Percentiles rank a stretch among this genome's conserved stretches.
phyloP scores from a whole-genome alignment of 1,140 invertebrate genomes.

The Bilobella aurantiaca region DNA sequence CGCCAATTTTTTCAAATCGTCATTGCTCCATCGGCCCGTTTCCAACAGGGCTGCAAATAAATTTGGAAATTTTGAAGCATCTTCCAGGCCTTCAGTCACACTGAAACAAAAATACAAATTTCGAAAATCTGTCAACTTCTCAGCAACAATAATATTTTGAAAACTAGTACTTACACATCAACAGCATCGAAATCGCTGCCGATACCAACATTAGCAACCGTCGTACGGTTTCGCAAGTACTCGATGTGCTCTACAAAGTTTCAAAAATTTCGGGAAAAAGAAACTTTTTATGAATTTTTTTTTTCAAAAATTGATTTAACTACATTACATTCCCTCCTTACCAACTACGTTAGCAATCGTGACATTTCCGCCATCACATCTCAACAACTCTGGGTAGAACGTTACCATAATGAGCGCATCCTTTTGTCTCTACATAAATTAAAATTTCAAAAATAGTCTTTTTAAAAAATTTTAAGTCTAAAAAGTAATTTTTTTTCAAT shows the following conservation, averaged over 20 bases:
- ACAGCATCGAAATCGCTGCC: constrained; percentile 41
- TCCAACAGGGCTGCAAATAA: constrained; percentile 42
- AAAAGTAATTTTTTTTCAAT: not conserved
- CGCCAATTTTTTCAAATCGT: constrained; percentile 44
- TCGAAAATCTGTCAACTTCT: not conserved
- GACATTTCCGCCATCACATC: constrained; percentile 39
- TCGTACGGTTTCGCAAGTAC: constrained; percentile 38
- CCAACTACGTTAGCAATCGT: constrained; percentile 43
- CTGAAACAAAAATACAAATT: no score
- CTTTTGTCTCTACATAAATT: constrained; percentile 40
- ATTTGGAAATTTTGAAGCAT: constrained; percentile 46
- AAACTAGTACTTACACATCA: constrained; percentile 37
- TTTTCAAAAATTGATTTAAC: no score
- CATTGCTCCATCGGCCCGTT: constrained; percentile 40
- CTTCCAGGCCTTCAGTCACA: constrained; percentile 43
- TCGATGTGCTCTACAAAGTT: constrained; percentile 44
- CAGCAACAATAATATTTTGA: not conserved
- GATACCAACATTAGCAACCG: constrained; percentile 42
- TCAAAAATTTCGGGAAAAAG: not conserved
- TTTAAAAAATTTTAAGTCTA: not conserved
- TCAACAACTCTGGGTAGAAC: constrained; percentile 42
- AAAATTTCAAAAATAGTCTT: no score
- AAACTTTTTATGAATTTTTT: not conserved
- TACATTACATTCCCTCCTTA: no score
- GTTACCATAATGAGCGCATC: constrained; percentile 46